Conservation (phyloP, 2,113 vertebrate species). For the Takifugu flavidus region DNA sequence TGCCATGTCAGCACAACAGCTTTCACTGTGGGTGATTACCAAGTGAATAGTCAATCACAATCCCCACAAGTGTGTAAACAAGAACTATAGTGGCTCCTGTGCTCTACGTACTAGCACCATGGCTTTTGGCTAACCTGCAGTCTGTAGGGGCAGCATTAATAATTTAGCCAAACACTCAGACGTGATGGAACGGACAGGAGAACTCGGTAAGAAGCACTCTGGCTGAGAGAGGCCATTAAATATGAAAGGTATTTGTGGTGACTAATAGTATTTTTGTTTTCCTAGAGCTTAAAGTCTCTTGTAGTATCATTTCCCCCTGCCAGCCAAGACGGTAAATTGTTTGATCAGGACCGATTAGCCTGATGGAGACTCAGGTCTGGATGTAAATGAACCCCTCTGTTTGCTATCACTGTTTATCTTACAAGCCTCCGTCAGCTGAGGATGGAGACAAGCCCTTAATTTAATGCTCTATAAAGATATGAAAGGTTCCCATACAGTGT, state of each 20-base stretch:
- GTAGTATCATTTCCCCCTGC: background rate
- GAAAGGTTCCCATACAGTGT: too few species aligned
- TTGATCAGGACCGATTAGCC: conserved; percentile 31
- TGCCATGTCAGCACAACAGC: conserved; percentile 28
- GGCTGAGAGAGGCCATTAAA: conserved; percentile 63
- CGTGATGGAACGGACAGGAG: conserved; percentile 59
- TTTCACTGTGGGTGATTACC: conserved; percentile 34
- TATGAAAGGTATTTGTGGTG: conserved; percentile 67
- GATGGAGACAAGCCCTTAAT: background rate
- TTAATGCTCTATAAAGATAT: background rate
- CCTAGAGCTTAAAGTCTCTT: conserved; percentile 30
- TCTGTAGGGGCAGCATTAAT: conserved; percentile 63
- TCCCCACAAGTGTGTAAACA: conserved; percentile 60
- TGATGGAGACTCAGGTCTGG: conserved; percentile 4
- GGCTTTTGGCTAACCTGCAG: conserved; percentile 54
- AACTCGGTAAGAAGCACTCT: conserved; percentile 50
- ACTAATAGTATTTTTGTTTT: conserved; percentile 60
- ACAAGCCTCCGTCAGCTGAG: background rate
- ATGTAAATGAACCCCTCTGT: conserved; percentile 21
- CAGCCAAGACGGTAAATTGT: conserved; percentile 27
- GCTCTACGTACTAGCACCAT: background rate
- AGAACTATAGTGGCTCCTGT: conserved; percentile 31
- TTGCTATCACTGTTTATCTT: conserved; percentile 1
- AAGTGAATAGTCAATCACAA: conserved; percentile 57
- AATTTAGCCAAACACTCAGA: conserved; percentile 66